Percentiles rank a stretch among this genome's conserved stretches.
These are phyloP conservation scores for Cyclargus thomasi DNA, from an alignment of 1,140 invertebrate species.

Conservation along the genomic window DNA sequence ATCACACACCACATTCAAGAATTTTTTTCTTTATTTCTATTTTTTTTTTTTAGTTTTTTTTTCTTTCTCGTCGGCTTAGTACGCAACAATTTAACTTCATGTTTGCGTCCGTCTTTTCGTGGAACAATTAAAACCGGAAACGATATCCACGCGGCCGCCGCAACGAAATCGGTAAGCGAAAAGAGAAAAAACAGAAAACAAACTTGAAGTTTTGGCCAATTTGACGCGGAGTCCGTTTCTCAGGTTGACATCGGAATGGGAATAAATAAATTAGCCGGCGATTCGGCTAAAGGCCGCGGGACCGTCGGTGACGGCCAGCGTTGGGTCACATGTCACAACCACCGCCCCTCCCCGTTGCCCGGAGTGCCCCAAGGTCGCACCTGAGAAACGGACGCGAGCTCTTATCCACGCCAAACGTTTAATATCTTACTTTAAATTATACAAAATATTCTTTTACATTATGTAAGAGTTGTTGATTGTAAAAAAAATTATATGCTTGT, in stretches of 20 bases:
- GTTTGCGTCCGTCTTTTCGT: conserved; percentile 61
- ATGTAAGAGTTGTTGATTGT: conserved; percentile 73
- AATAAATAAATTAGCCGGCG: conserved; percentile 22
- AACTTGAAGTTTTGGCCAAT: conserved; percentile 54
- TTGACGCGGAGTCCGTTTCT: conserved; percentile 27
- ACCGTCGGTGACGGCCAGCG: not conserved
- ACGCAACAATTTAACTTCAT: conserved; percentile 62
- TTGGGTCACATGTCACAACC: conserved; percentile 9
- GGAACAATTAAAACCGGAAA: conserved; percentile 42
- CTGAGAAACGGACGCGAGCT: conserved; percentile 19
- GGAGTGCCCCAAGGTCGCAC: conserved; percentile 5
- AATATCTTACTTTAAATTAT: conserved; percentile 71
- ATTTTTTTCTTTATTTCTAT: conserved; percentile 67
- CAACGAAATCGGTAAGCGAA: conserved; percentile 62
- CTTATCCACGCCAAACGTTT: conserved; percentile 38
- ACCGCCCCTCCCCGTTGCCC: not conserved
- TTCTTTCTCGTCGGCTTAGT: conserved; percentile 46
- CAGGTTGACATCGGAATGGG: conserved; percentile 11
- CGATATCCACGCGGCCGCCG: conserved; percentile 31
- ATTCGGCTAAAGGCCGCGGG: not conserved
- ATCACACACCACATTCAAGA: conserved; percentile 70
- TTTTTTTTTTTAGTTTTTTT: conserved; percentile 54
- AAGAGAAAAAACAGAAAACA: conserved; percentile 69
- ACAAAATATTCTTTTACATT: conserved; percentile 75
- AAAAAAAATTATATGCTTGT: conserved; percentile 71